phyloP scores from a whole-genome alignment of 2,888 invertebrate species.

The Strigamia maritima region DNA sequence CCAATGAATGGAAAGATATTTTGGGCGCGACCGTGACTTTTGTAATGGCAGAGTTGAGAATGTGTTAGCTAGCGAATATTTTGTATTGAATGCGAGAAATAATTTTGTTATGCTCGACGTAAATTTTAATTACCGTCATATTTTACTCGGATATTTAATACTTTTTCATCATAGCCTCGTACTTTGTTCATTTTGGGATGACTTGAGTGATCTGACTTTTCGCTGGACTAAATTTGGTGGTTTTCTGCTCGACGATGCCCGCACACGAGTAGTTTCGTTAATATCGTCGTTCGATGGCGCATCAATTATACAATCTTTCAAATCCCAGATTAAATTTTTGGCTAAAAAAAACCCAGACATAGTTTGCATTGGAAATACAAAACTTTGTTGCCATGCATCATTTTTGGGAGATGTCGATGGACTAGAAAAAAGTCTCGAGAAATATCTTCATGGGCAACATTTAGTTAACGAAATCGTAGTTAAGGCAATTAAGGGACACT shows the following conservation, averaged over 20 bases:
- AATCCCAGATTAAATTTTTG: background rate
- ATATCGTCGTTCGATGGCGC: background rate
- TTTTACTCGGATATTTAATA: background rate
- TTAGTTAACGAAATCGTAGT: constrained; percentile 54
- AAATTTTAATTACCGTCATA: background rate
- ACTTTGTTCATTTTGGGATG: background rate
- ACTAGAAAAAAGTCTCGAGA: constrained; percentile 33
- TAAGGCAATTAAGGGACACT: constrained; percentile 54
- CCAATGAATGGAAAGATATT: background rate
- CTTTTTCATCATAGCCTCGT: background rate
- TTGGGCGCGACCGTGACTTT: too few species aligned
- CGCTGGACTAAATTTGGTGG: background rate
- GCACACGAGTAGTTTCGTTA: background rate
- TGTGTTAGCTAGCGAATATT: too few species aligned
- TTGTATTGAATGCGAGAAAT: too few species aligned
- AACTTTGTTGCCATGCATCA: background rate
- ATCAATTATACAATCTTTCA: background rate
- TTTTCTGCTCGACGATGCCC: background rate
- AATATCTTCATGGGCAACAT: constrained; percentile 56
- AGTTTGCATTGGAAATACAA: background rate
- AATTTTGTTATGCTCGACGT: background rate
- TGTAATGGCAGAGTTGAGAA: too few species aligned
- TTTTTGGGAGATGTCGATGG: background rate
- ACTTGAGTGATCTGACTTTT: background rate
- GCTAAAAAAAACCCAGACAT: background rate